These are phyloP conservation scores for Papilio protenor DNA, from an alignment of 2,888 invertebrate genomes.

Conservation along the genomic window DNA sequence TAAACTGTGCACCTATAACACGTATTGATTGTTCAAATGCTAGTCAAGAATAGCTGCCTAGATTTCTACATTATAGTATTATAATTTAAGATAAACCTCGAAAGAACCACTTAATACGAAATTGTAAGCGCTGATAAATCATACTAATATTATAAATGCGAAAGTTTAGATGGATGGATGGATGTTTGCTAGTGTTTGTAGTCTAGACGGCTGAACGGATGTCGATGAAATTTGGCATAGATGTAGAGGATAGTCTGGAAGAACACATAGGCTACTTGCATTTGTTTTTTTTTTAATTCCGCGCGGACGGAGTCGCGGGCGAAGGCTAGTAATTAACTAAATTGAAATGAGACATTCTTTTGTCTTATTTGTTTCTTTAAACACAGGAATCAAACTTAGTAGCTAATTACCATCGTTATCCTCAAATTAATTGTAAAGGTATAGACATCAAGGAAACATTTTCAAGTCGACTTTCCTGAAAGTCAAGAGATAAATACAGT, in stretches of 20 bases:
- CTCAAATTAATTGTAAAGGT: slow-evolving; percentile 4
- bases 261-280: too few relatives aligned
- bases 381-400: background rate
- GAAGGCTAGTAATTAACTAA: background rate
- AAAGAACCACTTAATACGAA: background rate
- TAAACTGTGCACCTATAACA: background rate
- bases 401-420: background rate
- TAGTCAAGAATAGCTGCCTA: background rate
- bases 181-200: too few relatives aligned
- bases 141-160: too few relatives aligned
- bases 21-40: background rate
- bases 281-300: too few relatives aligned
- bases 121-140: background rate
- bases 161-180: too few relatives aligned
- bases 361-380: background rate
- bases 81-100: background rate
- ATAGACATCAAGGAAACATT: slow-evolving; percentile 23
- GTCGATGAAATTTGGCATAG: too few relatives aligned
- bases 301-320: too few relatives aligned
- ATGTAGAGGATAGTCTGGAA: too few relatives aligned
- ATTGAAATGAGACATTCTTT: background rate
- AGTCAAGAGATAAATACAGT: slow-evolving; percentile 28
- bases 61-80: background rate
- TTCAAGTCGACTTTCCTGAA: slow-evolving; percentile 32
- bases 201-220: too few relatives aligned